Conservation (phyloP, 2,888 invertebrate species). For the Crossocerus cetratus region DNA sequence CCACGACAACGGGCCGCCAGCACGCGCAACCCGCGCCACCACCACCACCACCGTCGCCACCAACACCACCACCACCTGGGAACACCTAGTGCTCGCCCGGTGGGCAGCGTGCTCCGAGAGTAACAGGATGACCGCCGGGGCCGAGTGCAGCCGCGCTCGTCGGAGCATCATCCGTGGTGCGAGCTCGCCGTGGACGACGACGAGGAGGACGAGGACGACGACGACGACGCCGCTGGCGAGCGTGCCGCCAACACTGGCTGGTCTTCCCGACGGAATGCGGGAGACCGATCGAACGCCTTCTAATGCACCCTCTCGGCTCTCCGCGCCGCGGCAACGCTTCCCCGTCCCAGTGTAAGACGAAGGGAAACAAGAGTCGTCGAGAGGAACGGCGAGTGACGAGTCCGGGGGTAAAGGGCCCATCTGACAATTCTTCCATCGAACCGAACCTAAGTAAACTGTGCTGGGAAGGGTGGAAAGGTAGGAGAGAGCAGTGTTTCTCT, state of each 20-base stretch:
- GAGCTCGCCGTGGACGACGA: slow-evolving; percentile 31
- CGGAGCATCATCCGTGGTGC: slow-evolving; percentile 19
- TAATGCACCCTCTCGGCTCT: slow-evolving; percentile 28
- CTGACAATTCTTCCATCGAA: slow-evolving; percentile 39
- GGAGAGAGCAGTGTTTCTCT: not conserved
- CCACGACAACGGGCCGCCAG: slow-evolving; percentile 20
- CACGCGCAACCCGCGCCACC: slow-evolving; percentile 22
- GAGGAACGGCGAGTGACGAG: not conserved
- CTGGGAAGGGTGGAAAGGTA: not conserved
- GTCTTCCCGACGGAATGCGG: slow-evolving; percentile 56
- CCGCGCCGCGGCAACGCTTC: too few species aligned
- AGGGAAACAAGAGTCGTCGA: slow-evolving; percentile 28
- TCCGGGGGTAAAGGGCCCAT: slow-evolving; percentile 17
- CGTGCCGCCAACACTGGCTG: slow-evolving; percentile 31
- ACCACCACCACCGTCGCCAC: slow-evolving; percentile 9
- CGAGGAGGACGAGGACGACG: slow-evolving; percentile 34
- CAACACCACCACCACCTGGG: not conserved
- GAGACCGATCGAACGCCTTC: slow-evolving; percentile 54
- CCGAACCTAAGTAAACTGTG: slow-evolving; percentile 4
- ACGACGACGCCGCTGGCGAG: not conserved
- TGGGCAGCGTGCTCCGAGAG: not conserved
- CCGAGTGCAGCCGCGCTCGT: slow-evolving; percentile 2
- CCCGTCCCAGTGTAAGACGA: slow-evolving; percentile 50
- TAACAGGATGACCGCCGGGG: not conserved
- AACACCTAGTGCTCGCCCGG: not conserved